Percentiles rank a stretch among this genome's conserved stretches.
Evolutionary conservation across 2,888 invertebrate genomes (phyloP).

Genomic region (Halocaridina rubra): DNA sequence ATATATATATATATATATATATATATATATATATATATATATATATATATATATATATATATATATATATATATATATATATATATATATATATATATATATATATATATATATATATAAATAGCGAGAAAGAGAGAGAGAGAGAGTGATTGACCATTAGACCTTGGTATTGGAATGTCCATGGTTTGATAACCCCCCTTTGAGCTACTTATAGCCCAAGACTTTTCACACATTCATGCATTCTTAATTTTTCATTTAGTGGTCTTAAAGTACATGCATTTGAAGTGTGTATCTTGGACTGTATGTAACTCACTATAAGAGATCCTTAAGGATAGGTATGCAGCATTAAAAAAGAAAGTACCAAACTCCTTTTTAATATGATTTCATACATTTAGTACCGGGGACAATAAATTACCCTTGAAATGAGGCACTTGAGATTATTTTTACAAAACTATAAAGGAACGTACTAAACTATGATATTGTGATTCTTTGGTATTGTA

Average conservation of each 20-base stretch:
- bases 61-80: background rate
- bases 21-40: conserved; percentile 16
- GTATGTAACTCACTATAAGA: background rate
- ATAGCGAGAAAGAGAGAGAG: no score
- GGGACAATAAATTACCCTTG: no score
- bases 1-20: conserved; percentile 17
- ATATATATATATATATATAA: background rate
- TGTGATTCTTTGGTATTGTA: no score
- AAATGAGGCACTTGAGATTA: no score
- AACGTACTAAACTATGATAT: no score
- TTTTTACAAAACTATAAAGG: no score
- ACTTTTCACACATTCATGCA: no score
- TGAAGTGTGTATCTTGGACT: background rate
- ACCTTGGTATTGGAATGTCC: background rate
- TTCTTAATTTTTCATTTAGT: background rate
- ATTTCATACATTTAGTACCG: no score
- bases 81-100: background rate
- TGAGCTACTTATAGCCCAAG: background rate
- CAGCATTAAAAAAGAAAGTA: no score
- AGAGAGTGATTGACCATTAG: background rate
- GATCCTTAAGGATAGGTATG: no score
- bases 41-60: conserved; percentile 9
- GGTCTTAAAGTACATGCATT: background rate
- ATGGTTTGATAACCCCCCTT: background rate
- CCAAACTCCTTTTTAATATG: no score